Percentiles rank a stretch among this genome's conserved stretches.
Conservation (phyloP, 2,888 invertebrate genomes). For the Dione vanillae region DNA sequence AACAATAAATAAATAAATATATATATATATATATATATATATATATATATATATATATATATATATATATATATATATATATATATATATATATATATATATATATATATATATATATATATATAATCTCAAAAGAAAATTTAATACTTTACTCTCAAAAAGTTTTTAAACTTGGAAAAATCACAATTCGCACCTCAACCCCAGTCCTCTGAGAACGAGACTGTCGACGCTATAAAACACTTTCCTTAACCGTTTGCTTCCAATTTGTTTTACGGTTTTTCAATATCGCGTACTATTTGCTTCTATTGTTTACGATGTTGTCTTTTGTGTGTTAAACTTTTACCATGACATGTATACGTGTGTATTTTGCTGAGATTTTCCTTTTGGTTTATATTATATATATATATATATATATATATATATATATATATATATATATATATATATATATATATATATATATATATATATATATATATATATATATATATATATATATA, state of each 20-base stretch:
- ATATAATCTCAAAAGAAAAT: background rate
- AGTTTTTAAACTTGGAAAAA: background rate
- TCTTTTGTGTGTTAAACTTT: background rate
- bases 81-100: no score
- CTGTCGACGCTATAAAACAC: constrained; percentile 36
- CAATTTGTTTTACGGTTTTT: constrained; percentile 43
- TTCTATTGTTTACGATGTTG: constrained; percentile 13
- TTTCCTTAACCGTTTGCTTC: constrained; percentile 36
- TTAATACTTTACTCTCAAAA: background rate
- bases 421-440: no score
- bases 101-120: no score
- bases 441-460: no score
- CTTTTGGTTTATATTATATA: no score
- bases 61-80: no score
- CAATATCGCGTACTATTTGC: constrained; percentile 1
- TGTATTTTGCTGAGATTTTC: background rate
- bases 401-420: no score
- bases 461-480: no score
- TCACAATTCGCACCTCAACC: background rate
- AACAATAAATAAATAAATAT: background rate
- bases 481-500: no score
- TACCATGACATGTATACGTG: background rate
- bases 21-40: no score
- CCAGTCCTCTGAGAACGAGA: background rate
- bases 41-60: no score